A percentile compares a stretch with the other conserved stretches of the same genome.
phyloP scores from a whole-genome alignment of 2,888 invertebrate genomes.

The Trichogramma evanescens region DNA sequence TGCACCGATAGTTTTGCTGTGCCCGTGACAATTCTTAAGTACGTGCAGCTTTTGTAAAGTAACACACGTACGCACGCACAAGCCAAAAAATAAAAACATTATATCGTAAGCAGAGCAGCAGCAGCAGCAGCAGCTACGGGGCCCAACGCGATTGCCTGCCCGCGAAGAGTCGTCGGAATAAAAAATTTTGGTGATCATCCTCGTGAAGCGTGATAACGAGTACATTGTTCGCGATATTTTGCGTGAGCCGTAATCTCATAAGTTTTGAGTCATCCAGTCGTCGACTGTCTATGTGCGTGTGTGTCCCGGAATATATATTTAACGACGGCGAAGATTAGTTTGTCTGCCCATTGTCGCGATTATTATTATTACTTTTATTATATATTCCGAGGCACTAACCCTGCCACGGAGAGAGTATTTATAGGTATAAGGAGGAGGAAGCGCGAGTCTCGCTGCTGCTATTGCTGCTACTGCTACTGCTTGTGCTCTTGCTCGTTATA shows the following conservation, averaged over 20 bases:
- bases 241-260: too few relatives aligned
- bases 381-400: background rate
- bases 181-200: too few relatives aligned
- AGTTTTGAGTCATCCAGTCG: background rate
- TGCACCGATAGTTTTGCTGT: too few relatives aligned
- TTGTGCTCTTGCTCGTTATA: too few relatives aligned
- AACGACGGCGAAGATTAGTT: conserved; percentile 9
- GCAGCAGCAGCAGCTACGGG: background rate
- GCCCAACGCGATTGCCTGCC: background rate
- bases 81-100: too few relatives aligned
- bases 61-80: too few relatives aligned
- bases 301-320: background rate
- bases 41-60: too few relatives aligned
- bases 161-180: too few relatives aligned
- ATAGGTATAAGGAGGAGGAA: too few relatives aligned
- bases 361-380: too few relatives aligned
- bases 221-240: background rate
- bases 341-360: conserved; percentile 10
- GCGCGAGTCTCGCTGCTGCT: background rate
- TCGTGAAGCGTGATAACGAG: conserved; percentile 2
- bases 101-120: background rate
- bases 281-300: background rate
- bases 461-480: background rate
- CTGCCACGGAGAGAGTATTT: background rate
- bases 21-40: too few relatives aligned